A percentile compares a stretch with the other conserved stretches of the same genome.
Conservation (phyloP, 2,797 vertebrate species). For the Liasis olivaceus region DNA sequence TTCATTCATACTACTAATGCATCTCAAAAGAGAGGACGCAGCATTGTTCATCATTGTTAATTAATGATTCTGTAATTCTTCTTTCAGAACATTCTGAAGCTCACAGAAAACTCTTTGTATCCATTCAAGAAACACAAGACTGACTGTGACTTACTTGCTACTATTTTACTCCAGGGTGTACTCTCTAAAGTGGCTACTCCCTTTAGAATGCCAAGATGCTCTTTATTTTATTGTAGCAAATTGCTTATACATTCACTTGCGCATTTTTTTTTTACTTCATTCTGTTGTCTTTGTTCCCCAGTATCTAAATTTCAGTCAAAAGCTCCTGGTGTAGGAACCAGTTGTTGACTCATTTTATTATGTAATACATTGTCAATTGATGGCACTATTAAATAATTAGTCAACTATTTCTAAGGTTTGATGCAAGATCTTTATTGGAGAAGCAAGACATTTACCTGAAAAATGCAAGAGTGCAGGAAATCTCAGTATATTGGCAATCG, state of each 20-base stretch:
- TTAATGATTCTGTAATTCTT: neutral
- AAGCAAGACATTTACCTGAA: neutral
- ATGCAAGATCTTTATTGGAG: constrained; percentile 5
- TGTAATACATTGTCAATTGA: neutral
- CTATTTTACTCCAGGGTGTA: no score
- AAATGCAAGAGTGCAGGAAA: neutral
- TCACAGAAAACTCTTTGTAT: neutral
- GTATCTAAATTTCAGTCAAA: neutral
- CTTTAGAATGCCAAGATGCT: neutral
- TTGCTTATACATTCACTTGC: neutral
- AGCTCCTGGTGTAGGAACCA: neutral
- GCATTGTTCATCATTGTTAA: neutral
- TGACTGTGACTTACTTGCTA: neutral
- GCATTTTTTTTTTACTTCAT: neutral
- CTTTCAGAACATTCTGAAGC: neutral
- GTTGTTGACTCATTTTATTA: neutral
- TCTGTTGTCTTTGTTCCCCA: neutral
- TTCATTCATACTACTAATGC: neutral
- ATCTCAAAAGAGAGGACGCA: neutral
- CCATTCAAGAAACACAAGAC: neutral
- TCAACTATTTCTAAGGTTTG: neutral
- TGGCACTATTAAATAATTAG: neutral
- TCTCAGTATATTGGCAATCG: neutral
- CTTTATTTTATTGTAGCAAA: neutral
- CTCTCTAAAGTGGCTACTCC: no score